Percentiles rank a stretch among this genome's conserved stretches.
Evolutionary conservation across 2,888 invertebrate genomes (phyloP).

Genomic region (Physocephala rufipes): DNA sequence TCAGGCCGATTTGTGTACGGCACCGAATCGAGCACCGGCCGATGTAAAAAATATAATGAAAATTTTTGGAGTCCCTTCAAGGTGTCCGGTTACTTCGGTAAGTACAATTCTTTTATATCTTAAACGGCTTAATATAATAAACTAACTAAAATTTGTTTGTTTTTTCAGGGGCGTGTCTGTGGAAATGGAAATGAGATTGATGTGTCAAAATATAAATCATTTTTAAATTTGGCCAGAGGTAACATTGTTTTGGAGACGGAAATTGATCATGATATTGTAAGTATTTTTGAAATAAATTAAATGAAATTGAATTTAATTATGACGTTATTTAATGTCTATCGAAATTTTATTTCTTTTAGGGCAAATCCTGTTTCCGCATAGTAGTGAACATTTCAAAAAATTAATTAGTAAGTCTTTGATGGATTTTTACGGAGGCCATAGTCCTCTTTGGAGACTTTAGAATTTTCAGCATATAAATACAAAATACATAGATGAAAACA

Average conservation of each 20-base stretch:
- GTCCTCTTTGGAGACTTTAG: not conserved
- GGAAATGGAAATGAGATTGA: slow-evolving; percentile 61
- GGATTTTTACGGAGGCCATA: not conserved
- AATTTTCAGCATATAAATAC: not conserved
- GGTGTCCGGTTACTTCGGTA: slow-evolving; percentile 65
- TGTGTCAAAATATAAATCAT: slow-evolving; percentile 65
- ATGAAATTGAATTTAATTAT: not conserved
- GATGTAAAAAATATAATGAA: slow-evolving; percentile 58
- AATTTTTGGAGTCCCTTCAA: slow-evolving; percentile 63
- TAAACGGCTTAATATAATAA: no score
- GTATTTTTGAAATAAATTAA: slow-evolving; percentile 41
- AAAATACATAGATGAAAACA: not conserved
- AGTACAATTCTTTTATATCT: no score
- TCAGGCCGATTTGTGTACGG: slow-evolving; percentile 64
- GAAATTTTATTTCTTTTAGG: slow-evolving; percentile 48
- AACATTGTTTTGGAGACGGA: slow-evolving; percentile 60
- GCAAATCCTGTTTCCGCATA: slow-evolving; percentile 60
- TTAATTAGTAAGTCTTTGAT: not conserved
- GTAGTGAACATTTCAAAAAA: slow-evolving; percentile 60
- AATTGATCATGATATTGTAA: slow-evolving; percentile 65
- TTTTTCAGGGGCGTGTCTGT: slow-evolving; percentile 60
- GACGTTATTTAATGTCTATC: not conserved
- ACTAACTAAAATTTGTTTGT: no score
- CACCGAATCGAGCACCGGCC: slow-evolving; percentile 50
- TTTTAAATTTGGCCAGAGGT: slow-evolving; percentile 65